Base-by-base conservation (phyloP, 2,888 invertebrate genomes). In the Shargacucullia verbasci region DNA sequence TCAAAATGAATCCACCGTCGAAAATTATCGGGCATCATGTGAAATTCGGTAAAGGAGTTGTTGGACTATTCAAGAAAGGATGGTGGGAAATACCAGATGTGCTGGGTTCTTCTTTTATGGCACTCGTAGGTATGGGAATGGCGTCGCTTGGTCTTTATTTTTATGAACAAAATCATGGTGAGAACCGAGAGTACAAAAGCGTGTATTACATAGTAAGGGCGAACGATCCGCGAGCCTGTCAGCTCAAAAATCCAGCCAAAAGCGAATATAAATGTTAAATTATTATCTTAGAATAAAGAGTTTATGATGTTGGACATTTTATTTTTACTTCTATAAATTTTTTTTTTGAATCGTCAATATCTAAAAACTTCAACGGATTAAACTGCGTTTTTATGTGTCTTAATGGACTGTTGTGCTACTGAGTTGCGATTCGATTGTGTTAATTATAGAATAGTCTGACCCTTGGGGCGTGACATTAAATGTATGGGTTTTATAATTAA, bases 31-130 rank as follows among this genome's bases (percentile, higher is more conserved):
- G 88, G 0, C 89, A 90, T 70, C 78, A 80, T 64, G 70, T 90
- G 1, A 75, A 59, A 47, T 91, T 91, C 64, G 59, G 69, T 0
- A 90, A 87, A 9, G 79, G 81, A 1, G 33, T 88, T 2, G 15
- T 73, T 0, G 91, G 87, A 12, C 72, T 86, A 25, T 81, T 91
- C 13, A 83, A 79, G 55, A 84, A 75, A 72, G 92, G 80, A n/a
- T 91, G 96, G 95, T 94, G 96, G 90, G 95, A 96, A 83, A 95
- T 96, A 73, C 97, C 97, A 4, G 97, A 97, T 81, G 87, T 97
- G 41, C 93, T 97, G 80, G 95, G 93, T 40, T 90, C 95, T 38
- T 82, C 94, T 0, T 88, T 89, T 7, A 71, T 96, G 75, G 96
- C 90, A 0, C 0, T 96, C 0, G 44, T 95, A 27, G 97, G 97